Evolutionary conservation across 35 echinoderm and acorn worm species (phyloP).

Genomic region (Ophiothrix spiculata): DNA sequence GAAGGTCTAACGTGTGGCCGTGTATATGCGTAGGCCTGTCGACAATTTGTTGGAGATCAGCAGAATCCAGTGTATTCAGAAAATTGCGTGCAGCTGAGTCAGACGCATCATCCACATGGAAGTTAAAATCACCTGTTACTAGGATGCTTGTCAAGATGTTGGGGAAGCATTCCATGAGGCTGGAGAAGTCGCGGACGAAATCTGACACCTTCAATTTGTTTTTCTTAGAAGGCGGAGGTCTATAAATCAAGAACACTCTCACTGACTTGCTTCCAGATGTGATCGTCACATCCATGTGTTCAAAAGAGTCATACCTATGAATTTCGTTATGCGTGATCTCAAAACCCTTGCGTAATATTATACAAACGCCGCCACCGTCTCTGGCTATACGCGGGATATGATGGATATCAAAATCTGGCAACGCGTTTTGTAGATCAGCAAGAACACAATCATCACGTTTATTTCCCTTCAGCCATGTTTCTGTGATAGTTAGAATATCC

Average conservation of each 20-base stretch:
- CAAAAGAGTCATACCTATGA: neutral
- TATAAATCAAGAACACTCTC: neutral
- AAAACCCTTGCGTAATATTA: constrained; percentile 19
- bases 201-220: neutral
- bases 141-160: neutral
- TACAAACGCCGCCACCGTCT: constrained; percentile 45
- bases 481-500: constrained; percentile 51
- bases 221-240: constrained; percentile 4
- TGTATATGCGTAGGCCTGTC: constrained; percentile 12
- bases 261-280: neutral
- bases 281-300: neutral
- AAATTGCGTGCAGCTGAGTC: neutral
- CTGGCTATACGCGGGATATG: constrained; percentile 14
- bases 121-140: neutral
- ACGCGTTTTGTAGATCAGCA: constrained; percentile 12
- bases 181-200: neutral
- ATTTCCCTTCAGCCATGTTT: constrained; percentile 53
- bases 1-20: neutral
- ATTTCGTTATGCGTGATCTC: neutral
- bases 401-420: constrained; percentile 24
- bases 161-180: neutral
- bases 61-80: neutral
- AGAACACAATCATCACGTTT: constrained; percentile 38
- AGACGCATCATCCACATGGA: neutral
- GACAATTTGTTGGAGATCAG: constrained; percentile 13